Percentiles rank a stretch among this genome's conserved stretches.
phyloP scores from a whole-genome alignment of 2,888 invertebrate species.

The Mesoligia furuncula region DNA sequence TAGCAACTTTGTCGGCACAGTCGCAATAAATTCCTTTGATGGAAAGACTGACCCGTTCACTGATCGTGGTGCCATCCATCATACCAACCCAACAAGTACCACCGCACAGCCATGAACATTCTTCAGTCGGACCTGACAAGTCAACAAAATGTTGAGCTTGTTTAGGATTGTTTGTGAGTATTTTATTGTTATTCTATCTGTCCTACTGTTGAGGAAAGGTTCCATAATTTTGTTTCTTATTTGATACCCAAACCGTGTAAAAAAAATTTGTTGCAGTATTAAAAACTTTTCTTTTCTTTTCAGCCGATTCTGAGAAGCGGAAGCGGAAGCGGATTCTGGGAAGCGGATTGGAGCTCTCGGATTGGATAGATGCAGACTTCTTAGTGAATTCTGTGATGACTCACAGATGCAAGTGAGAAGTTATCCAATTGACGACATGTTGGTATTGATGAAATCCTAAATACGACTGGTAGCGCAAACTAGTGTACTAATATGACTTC shows the following conservation, averaged over 20 bases:
- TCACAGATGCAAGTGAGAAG: conserved; percentile 5
- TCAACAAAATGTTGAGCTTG: conserved; percentile 10
- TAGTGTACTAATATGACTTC: too few species aligned
- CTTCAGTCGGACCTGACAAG: background rate
- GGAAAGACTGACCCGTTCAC: conserved; percentile 23
- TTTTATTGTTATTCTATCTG: background rate
- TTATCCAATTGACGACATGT: background rate
- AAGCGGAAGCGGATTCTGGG: conserved; percentile 47
- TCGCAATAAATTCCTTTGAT: conserved; percentile 22
- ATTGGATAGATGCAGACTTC: conserved; percentile 17
- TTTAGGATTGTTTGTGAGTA: conserved; percentile 41
- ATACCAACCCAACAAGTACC: conserved; percentile 18
- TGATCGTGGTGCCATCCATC: conserved; percentile 38
- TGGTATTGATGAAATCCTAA: too few species aligned
- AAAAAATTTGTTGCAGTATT: background rate
- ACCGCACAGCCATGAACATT: background rate
- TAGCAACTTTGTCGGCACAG: conserved; percentile 12
- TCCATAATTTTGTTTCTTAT: background rate
- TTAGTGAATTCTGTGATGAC: background rate
- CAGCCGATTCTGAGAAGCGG: conserved; percentile 42
- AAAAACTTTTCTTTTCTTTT: background rate
- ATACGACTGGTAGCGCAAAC: too few species aligned
- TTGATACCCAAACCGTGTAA: background rate
- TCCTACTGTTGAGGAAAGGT: too few species aligned
- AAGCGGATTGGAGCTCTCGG: conserved; percentile 23